These are phyloP conservation scores for Scolopax mira DNA, from an alignment of 2,113 vertebrate species.

Conservation along the genomic window DNA sequence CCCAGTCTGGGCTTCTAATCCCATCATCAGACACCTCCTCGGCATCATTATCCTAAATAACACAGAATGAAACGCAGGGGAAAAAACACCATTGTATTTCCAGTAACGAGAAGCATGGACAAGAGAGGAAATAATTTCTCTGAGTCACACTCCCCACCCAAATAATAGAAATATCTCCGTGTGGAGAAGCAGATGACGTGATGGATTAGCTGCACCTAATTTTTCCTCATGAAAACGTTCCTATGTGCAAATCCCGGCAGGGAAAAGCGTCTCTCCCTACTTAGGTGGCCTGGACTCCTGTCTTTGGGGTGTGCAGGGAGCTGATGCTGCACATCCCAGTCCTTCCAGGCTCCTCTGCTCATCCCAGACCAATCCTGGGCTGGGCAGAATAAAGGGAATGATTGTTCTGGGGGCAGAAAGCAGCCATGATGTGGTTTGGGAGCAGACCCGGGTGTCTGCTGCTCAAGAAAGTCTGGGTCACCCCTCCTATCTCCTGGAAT, in stretches of 20 bases:
- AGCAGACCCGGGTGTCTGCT: rapidly evolving
- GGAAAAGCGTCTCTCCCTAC: neutral
- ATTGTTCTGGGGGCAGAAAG: neutral
- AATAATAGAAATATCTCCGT: neutral
- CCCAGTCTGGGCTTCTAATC: constrained; percentile 40
- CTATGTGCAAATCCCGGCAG: neutral
- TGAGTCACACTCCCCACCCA: constrained; percentile 53
- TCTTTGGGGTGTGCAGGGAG: neutral
- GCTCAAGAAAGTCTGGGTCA: neutral
- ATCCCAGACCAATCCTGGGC: neutral
- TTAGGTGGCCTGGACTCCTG: neutral
- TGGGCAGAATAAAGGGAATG: neutral
- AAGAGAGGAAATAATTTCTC: constrained; percentile 29
- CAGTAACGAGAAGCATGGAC: neutral
- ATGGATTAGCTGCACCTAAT: neutral
- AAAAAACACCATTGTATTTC: neutral
- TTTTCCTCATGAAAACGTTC: neutral
- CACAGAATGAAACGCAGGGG: neutral
- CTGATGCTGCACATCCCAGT: neutral
- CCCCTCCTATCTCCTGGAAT: neutral
- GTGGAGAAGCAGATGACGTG: neutral
- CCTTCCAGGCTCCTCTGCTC: rapidly evolving
- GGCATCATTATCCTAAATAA: constrained; percentile 27
- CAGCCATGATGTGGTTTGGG: neutral
- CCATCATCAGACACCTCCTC: constrained; percentile 48